Evolutionary conservation across 1,140 invertebrate genomes (phyloP), one percentile per base, ranked within the genome.

Genomic region (Eupristina koningsbergeri): DNA sequence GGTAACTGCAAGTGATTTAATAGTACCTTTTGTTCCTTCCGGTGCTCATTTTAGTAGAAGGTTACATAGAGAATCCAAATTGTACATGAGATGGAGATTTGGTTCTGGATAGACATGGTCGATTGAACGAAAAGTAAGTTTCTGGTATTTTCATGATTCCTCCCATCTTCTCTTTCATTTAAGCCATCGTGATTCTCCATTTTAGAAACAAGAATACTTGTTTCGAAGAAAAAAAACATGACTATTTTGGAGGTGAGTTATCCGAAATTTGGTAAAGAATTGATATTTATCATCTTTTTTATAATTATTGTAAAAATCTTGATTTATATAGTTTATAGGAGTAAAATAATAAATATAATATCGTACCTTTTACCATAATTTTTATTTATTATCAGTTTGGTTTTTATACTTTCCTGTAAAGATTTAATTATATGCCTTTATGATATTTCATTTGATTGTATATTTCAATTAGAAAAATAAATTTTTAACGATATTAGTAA

Each of bases 41-140:
- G 13, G 6, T 26, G 13, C 22, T 58, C n/a, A n/a, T n/a, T n/a
- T n/a, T n/a, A n/a, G n/a, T n/a, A n/a, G n/a, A n/a, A n/a, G n/a
- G n/a, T n/a, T n/a, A 19, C 34, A 34, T 22, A 31, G 5, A n/a
- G n/a, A 26, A 5, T 19, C n/a, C 36, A 41, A 71, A 71, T 13
- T 22, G 67, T 17, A 41, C 39, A 41, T 9, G 26, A 36, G 11
- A 50, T 34, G 45, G 29, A 50, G 39, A 50, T 74, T 74, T 36
- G 41, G 36, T 71, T 71, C 67, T 41, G 76, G 81, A 85, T 76
- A 58, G 50, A 74, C 41, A 85, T 82, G 86, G 77, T 85, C 80
- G 86, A 88, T 86, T 86, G 86, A 88, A 74, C 82, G 79, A 80
- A 50, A 81, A 85, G 77, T 50, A 67, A 81, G 69, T 85, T 76